These are phyloP conservation scores for Alouatta palliata DNA, from an alignment of 2,113 vertebrate species.

Conservation along the genomic window DNA sequence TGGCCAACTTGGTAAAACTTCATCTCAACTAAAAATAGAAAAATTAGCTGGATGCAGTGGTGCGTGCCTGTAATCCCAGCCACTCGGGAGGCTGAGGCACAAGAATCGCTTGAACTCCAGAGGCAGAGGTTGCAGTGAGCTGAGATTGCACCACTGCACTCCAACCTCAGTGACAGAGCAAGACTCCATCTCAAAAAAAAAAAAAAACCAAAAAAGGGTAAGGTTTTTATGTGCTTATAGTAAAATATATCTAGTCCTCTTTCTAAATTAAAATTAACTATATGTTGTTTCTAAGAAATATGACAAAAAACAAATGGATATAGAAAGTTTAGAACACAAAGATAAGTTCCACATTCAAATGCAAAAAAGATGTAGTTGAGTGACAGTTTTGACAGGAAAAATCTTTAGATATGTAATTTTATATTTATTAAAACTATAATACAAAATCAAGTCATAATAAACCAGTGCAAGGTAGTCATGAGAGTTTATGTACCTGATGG, in stretches of 20 bases:
- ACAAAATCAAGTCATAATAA: neutral
- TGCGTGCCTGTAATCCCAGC: no score
- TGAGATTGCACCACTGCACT: no score
- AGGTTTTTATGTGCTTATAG: neutral
- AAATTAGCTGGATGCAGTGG: no score
- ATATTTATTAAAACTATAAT: neutral
- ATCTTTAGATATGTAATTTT: neutral
- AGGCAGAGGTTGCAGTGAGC: no score
- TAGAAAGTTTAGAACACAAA: neutral
- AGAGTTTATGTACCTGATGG: neutral
- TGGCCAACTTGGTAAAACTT: no score
- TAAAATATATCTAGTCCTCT: neutral
- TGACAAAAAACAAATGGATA: neutral
- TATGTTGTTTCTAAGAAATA: neutral
- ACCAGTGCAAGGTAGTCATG: neutral
- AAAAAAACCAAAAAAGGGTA: neutral
- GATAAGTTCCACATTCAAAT: neutral
- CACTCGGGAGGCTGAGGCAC: no score
- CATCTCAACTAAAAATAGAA: no score
- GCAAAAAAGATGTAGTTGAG: neutral
- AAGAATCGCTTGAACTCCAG: no score
- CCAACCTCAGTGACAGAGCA: no score
- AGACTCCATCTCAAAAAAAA: no score
- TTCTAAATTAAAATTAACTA: neutral
- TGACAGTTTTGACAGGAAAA: neutral